Conservation (phyloP, 2,888 invertebrate species). For the Ophioninae sp. region DNA sequence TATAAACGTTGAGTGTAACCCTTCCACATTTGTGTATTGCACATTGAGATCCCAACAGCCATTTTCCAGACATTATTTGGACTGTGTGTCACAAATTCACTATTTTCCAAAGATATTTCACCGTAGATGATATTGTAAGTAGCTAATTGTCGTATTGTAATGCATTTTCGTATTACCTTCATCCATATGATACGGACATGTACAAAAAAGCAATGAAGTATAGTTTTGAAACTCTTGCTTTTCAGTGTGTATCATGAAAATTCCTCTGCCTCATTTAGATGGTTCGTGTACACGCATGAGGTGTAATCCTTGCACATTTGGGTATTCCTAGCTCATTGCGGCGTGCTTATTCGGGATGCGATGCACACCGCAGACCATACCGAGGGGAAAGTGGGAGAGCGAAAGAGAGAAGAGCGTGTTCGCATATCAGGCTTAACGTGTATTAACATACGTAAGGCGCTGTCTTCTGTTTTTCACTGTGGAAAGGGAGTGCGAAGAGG, state of each 20-base stretch:
- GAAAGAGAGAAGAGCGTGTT: constrained; percentile 54
- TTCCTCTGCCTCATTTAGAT: background rate
- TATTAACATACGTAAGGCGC: constrained; percentile 74
- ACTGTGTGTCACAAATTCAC: too few relatives aligned
- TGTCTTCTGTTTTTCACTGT: constrained; percentile 52
- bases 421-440: constrained; percentile 70
- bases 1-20: too few relatives aligned
- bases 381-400: constrained; percentile 11
- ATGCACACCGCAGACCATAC: constrained; percentile 57
- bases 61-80: too few relatives aligned
- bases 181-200: too few relatives aligned
- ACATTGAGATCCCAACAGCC: too few relatives aligned
- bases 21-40: too few relatives aligned
- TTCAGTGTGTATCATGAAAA: background rate
- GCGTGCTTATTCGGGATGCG: constrained; percentile 66
- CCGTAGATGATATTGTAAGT: too few relatives aligned
- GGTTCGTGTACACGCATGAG: constrained; percentile 11
- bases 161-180: too few relatives aligned
- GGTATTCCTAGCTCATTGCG: constrained; percentile 58
- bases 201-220: background rate
- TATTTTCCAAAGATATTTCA: too few relatives aligned
- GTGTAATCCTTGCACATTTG: constrained; percentile 40
- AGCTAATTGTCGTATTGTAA: too few relatives aligned
- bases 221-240: background rate
- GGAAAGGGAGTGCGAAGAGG: constrained; percentile 28